Evolutionary conservation across 1,140 invertebrate species (phyloP).

Genomic region (Drosophila dunni): DNA sequence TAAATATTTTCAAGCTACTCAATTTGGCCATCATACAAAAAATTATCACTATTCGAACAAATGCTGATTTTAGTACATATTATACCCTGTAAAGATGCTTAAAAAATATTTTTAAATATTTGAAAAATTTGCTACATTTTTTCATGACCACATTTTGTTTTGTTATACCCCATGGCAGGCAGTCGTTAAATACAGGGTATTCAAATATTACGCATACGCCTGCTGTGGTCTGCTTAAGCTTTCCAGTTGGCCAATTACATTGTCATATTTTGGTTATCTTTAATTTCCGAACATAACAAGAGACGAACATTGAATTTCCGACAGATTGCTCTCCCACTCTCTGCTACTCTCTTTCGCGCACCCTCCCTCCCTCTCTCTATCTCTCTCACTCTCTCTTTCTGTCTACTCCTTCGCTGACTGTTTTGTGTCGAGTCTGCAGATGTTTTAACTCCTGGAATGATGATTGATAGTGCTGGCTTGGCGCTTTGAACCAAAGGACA

Average conservation of each 20-base stretch:
- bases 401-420: not conserved
- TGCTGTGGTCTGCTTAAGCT: not conserved
- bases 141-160: too few species aligned
- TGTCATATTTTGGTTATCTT: conserved; percentile 38
- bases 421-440: conserved; percentile 20
- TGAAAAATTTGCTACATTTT: too few species aligned
- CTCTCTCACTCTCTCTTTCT: not conserved
- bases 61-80: too few species aligned
- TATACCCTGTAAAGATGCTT: too few species aligned
- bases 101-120: too few species aligned
- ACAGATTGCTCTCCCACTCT: not conserved
- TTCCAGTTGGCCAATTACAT: conserved; percentile 22
- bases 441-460: conserved; percentile 39
- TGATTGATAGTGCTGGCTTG: conserved; percentile 44
- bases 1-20: too few species aligned
- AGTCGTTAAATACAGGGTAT: not conserved
- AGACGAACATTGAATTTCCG: conserved; percentile 34
- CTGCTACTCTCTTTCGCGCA: not conserved
- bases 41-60: too few species aligned
- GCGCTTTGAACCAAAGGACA: conserved; percentile 7
- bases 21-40: too few species aligned
- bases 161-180: too few species aligned
- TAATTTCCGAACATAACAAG: conserved; percentile 37
- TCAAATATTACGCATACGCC: not conserved
- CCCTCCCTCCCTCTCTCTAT: not conserved